Evolutionary conservation across 2,113 vertebrate genomes (phyloP).

Genomic region (Gymnarchus niloticus): DNA sequence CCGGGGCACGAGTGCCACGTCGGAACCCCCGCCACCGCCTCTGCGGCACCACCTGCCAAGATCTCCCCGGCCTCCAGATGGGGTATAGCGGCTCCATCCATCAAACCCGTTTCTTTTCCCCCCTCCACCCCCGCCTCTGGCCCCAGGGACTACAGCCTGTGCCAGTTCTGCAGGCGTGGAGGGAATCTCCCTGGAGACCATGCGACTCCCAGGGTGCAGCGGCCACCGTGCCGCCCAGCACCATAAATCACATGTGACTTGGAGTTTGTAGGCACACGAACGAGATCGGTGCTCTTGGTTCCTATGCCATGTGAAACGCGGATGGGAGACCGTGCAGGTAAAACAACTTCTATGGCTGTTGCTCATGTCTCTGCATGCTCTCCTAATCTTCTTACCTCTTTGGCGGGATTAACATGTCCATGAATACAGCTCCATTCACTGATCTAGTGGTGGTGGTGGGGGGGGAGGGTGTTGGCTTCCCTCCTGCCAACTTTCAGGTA

Average conservation of each 20-base stretch:
- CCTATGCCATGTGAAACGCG: neutral
- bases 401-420: neutral
- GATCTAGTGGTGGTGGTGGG: neutral
- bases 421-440: neutral
- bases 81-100: neutral
- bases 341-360: neutral
- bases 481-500: conserved; percentile 33
- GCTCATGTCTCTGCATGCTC: neutral
- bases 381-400: neutral
- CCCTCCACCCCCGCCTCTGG: neutral
- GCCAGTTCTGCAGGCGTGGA: neutral
- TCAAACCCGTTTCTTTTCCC: neutral
- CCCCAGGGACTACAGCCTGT: neutral
- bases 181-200: neutral
- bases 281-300: too few species aligned
- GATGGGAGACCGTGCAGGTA: neutral
- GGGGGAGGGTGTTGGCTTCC: neutral
- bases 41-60: neutral
- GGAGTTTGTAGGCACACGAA: neutral
- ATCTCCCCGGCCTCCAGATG: conserved; percentile 3
- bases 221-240: neutral
- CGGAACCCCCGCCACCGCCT: neutral
- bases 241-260: neutral
- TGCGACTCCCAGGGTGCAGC: neutral
- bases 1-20: neutral